Evolutionary conservation across 1,140 invertebrate genomes (phyloP), one percentile per base, ranked within the genome.

Genomic region (Aphidius ervi): DNA sequence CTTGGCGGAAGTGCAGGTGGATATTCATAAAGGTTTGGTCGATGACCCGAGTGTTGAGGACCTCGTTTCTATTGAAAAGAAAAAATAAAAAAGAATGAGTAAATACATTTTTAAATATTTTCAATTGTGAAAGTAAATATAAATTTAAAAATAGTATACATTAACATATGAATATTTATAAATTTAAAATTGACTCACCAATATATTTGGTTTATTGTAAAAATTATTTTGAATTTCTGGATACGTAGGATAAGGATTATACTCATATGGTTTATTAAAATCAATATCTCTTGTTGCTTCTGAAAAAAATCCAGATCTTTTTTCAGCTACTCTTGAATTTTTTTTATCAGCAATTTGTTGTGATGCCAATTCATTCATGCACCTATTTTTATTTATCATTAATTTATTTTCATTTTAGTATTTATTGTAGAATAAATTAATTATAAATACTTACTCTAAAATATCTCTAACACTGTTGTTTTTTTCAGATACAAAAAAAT

Each of bases 401-500:
- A 62, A 23, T 45, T 45, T 47, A 31, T 56, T 9, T 40, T 42
- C 39, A 31, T 8, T 42, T 20, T 40, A 54, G 5, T 37, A 31
- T 47, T 37, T 50, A 31, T 57, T 16, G 20, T 57, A 7, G n/a
- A 43, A 10, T 37, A 10, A 56, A 62, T 49, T 7, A 9, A 37
- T 46, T 0, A 41, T 31, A 46, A 16, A 16, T 61, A 67, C 73
- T 74, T 59, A 79, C 77, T 64, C 58, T 10, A 79, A 37, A 10
- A 78, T 64, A 68, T 78, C 75, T 3, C 64, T 59, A 37, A 70
- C 59, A 23, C 68, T 63, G n/a, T 77, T 74, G 31, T 61, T 67
- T 55, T 61, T 71, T 8, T 59, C 66, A n/a, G 65, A 9, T 9
- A 20, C 53, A 9, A 62, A 53, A 42, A 69, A 69, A 49, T 60